Percentiles rank a stretch among this genome's conserved stretches.
These are phyloP conservation scores for Willowsia nigromaculata DNA, from an alignment of 2,888 invertebrate genomes.

Conservation along the genomic window DNA sequence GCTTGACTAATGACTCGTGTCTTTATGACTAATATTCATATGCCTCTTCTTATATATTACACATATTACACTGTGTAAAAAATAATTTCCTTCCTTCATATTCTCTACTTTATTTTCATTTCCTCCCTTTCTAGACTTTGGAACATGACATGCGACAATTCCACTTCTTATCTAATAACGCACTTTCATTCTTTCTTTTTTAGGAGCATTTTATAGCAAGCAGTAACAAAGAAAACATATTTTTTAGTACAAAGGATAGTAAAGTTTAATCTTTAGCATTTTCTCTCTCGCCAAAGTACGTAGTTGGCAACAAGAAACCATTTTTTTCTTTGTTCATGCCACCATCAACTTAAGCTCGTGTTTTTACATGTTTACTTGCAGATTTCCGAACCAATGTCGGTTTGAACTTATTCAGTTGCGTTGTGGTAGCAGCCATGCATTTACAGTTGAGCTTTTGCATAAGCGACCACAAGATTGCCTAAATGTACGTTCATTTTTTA, in stretches of 20 bases:
- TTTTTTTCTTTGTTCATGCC: not conserved
- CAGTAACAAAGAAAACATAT: not conserved
- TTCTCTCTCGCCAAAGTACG: not conserved
- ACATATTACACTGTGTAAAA: too few species aligned
- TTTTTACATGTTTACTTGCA: too few species aligned
- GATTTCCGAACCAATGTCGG: too few species aligned
- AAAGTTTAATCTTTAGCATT: not conserved
- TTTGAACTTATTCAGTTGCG: too few species aligned
- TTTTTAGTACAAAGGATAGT: not conserved
- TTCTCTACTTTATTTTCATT: not conserved
- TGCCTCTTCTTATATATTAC: too few species aligned
- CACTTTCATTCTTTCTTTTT: not conserved
- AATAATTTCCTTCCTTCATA: too few species aligned
- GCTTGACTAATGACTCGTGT: not conserved
- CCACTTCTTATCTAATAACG: not conserved
- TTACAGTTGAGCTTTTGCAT: too few species aligned
- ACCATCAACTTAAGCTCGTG: not conserved
- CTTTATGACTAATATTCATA: too few species aligned
- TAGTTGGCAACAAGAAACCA: not conserved
- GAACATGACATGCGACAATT: slow-evolving; percentile 12
- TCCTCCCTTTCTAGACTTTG: slow-evolving; percentile 14
- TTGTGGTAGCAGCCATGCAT: too few species aligned
- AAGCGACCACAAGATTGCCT: too few species aligned
- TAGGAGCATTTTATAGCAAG: too few species aligned
- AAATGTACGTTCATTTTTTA: too few species aligned